Evolutionary conservation across 2,888 invertebrate genomes (phyloP).

Genomic region (Drosophila austrosaltans): DNA sequence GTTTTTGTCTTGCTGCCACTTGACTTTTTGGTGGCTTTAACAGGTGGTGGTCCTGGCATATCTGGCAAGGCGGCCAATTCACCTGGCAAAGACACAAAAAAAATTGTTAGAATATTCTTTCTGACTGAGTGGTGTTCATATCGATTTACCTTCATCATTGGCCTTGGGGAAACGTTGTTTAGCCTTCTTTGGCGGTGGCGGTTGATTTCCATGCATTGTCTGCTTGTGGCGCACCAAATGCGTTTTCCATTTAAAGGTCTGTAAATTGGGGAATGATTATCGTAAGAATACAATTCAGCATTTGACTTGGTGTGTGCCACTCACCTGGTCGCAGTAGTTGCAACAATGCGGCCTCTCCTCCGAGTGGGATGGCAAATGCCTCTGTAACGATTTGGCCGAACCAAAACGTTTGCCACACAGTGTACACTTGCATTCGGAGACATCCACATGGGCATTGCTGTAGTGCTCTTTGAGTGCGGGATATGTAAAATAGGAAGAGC

Average conservation of each 20-base stretch:
- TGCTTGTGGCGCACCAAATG: constrained; percentile 83
- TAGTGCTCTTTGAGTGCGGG: constrained; percentile 83
- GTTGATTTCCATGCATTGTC: constrained; percentile 82
- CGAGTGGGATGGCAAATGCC: constrained; percentile 83
- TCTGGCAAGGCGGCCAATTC: constrained; percentile 81
- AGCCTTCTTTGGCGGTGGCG: constrained; percentile 81
- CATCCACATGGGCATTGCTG: constrained; percentile 82
- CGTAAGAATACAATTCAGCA: not conserved
- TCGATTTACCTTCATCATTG: constrained; percentile 79
- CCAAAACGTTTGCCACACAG: constrained; percentile 83
- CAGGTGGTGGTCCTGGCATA: constrained; percentile 82
- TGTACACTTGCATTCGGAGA: constrained; percentile 82
- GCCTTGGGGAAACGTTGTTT: constrained; percentile 81
- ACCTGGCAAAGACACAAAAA: constrained; percentile 30
- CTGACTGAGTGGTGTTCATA: no score
- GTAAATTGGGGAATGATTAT: not conserved
- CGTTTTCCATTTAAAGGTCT: constrained; percentile 84
- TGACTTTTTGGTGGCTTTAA: constrained; percentile 82
- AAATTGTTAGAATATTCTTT: not conserved
- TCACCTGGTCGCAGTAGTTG: constrained; percentile 82
- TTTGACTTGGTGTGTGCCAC: not conserved
- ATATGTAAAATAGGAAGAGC: constrained; percentile 83
- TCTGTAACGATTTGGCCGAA: constrained; percentile 82
- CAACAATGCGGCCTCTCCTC: constrained; percentile 83
- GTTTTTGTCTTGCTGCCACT: constrained; percentile 81